Base-by-base conservation (phyloP, 2,113 vertebrate genomes). In the Himantopus leucocephalus region DNA sequence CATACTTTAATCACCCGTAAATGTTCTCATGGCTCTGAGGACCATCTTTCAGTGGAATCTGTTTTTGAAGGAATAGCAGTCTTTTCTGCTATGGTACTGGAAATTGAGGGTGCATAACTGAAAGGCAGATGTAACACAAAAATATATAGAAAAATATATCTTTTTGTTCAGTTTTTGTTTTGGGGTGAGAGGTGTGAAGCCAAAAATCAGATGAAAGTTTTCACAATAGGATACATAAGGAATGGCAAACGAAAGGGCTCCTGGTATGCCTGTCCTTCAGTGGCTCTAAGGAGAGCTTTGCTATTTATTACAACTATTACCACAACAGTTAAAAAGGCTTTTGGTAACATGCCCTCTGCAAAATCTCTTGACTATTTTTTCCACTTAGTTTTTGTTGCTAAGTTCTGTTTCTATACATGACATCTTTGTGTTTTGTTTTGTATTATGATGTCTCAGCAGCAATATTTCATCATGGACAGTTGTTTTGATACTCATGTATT, bases 21-120 rank as follows among this genome's bases (percentile, higher is more conserved):
- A 96, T 86, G 78, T 93, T 97, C 88, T 92, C 94, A 95, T 92
- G 85, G 64, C 41, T 94, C 77, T 59, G 76, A 95, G 47, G 59
- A 83, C 45, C 70, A 79, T 90, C 89, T 81, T 95, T 90, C 78
- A 85, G 79, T 85, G 64, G 77, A 91, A 66, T 80, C 56, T 85
- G 56, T 35, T 90, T 82, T 59, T 68, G 66, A 91, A 78, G 76
- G 71, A 91, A 29, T 14, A 55, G 53, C 22, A 70, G 30, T n/a
- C 21, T 83, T 93, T 89, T 32, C 41, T 8, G 23, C 20, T 41
- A 0, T 35, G 6, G 13, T 24, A 26, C 56, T 62, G 32, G 53
- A 72, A 86, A 71, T 4, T 26, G 24, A 48, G 78, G 22, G 27
- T 73, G 37, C 67, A 41, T 59, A 73, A 41, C 47, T 39, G 27